A percentile compares a stretch with the other conserved stretches of the same genome.
Evolutionary conservation across 2,888 invertebrate genomes (phyloP).

Genomic region (Ormia ochracea): DNA sequence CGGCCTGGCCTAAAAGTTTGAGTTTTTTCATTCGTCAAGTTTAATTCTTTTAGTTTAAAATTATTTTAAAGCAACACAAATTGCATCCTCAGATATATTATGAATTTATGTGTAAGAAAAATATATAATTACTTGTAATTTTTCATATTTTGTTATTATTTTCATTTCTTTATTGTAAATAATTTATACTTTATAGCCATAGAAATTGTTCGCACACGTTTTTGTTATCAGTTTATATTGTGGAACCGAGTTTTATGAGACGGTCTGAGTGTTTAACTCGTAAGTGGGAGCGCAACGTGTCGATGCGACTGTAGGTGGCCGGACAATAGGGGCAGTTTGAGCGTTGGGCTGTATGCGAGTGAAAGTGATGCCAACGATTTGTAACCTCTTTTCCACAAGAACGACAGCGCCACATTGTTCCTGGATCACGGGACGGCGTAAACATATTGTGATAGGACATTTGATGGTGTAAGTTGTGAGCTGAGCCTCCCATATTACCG

Average conservation of each 20-base stretch:
- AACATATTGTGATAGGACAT: conserved; percentile 91
- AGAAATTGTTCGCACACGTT: conserved; percentile 21
- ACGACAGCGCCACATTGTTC: conserved; percentile 88
- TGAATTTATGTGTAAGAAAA: conserved; percentile 17
- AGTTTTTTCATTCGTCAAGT: conserved; percentile 24
- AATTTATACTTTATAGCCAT: conserved; percentile 50
- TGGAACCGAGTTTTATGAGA: conserved; percentile 74
- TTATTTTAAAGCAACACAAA: conserved; percentile 11
- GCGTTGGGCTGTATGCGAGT: conserved; percentile 88
- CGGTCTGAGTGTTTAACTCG: conserved; percentile 83
- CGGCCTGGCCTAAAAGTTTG: conserved; percentile 20
- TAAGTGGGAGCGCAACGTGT: conserved; percentile 89
- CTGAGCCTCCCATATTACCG: conserved; percentile 63
- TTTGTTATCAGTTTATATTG: conserved; percentile 70
- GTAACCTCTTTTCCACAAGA: conserved; percentile 91
- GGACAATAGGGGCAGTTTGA: conserved; percentile 90
- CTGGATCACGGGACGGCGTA: conserved; percentile 83
- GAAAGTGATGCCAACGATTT: conserved; percentile 92
- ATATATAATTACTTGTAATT: conserved; percentile 4
- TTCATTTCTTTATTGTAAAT: conserved; percentile 23
- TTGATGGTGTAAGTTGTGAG: conserved; percentile 76
- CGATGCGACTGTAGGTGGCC: conserved; percentile 91
- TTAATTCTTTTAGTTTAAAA: conserved; percentile 3
- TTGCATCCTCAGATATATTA: not conserved
- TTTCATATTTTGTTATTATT: no score